phyloP scores from a whole-genome alignment of 2,888 invertebrate genomes.

The Itoplectis maculator region DNA sequence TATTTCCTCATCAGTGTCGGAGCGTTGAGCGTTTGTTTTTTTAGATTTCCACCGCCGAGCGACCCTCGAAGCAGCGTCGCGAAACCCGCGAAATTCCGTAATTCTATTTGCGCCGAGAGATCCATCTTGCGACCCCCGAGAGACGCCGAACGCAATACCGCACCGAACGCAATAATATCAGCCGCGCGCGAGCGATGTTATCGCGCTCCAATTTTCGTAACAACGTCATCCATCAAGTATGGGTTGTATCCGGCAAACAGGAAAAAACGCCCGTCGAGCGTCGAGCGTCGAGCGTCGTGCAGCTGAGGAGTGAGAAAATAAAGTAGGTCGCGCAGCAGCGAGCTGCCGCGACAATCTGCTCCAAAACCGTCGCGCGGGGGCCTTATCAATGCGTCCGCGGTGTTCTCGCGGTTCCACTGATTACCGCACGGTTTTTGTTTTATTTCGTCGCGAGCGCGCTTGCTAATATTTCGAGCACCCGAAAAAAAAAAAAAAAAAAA shows the following conservation, averaged over 20 bases:
- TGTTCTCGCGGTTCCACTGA: neutral
- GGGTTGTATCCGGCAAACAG: neutral
- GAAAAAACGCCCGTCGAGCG: neutral
- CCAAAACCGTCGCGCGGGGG: neutral
- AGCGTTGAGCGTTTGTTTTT: no score
- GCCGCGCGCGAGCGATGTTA: no score
- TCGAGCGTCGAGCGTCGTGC: neutral
- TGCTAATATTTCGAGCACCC: neutral
- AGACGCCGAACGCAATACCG: neutral
- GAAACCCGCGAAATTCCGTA: neutral
- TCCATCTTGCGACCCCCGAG: neutral
- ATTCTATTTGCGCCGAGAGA: neutral
- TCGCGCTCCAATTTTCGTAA: neutral
- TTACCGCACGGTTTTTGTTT: neutral
- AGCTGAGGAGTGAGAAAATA: neutral
- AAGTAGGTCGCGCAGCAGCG: conserved; percentile 13
- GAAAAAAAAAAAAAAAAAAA: neutral
- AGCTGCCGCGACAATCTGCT: conserved; percentile 15
- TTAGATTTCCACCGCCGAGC: no score
- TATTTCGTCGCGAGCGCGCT: neutral
- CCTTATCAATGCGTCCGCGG: conserved; percentile 20
- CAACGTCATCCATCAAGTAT: neutral
- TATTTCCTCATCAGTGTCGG: no score
- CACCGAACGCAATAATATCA: neutral
- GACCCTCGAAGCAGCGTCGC: neutral